Evolutionary conservation across 2,797 vertebrate genomes (phyloP), one percentile per base, ranked within the genome.

Genomic region (Macropus fuliginosus): DNA sequence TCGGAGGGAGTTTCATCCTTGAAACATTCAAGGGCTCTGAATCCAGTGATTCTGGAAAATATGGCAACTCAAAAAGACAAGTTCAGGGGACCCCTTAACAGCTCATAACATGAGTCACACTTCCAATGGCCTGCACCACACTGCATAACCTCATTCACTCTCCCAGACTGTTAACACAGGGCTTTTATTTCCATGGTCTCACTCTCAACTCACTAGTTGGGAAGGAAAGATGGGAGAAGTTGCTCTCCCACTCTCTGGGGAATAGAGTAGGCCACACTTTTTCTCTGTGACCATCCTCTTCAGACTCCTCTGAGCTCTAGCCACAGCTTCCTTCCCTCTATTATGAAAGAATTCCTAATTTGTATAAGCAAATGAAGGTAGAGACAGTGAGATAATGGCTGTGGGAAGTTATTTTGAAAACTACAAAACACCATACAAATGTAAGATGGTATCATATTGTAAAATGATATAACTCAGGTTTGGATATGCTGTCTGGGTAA

Each of bases 371-470:
- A 74, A 74, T 40, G 18, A 40, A 40, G 40, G 46, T 46, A 81
- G 40, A 46, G 8, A 10, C 21, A 81, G 18, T 24, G 18, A 81
- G 18, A 66, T 34, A n/a, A 66, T 66, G 31, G 59, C 24, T 81
- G 18, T 21, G 18, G n/a, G 21, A 81, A 81, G 21, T 40, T 24
- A 10, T 40, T 81, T 81, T 81, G 66, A 21, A 81, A 81, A 81
- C 66, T 24, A 46, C 18, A 81, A 74, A 93, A 54, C 66, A 59
- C 89, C 91, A 87, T 91, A 91, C 90, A 95, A 94, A 96, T 46
- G 90, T 66, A 91, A 92, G 56, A 90, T 9, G 12, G 89, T 90
- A 54, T 96, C 56, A 90, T 94, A 92, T 59, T 91, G 54, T 87
- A 92, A 93, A 96, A 87, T 54, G 74, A n/a, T 56, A 59, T 55